Evolutionary conservation across 1,140 invertebrate genomes (phyloP).

Genomic region (Drosophila takahashii): DNA sequence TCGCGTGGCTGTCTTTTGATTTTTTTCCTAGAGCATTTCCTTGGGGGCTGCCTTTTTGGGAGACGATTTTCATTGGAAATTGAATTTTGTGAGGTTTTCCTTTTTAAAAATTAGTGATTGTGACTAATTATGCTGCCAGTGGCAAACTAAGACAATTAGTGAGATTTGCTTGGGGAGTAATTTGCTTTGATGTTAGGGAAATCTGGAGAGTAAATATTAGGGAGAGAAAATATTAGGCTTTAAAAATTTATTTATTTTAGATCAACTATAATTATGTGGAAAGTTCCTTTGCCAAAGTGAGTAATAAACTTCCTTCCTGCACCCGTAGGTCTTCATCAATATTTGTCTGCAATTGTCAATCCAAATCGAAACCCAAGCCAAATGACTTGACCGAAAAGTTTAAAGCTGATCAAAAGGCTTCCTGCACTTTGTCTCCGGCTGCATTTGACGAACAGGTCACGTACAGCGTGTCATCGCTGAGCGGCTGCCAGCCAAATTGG

Average conservation of each 20-base stretch:
- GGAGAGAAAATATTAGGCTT: too few relatives aligned
- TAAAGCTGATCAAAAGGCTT: conserved; percentile 51
- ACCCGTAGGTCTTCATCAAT: conserved; percentile 13
- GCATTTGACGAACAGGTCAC: conserved; percentile 73
- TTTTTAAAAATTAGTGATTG: conserved; percentile 51
- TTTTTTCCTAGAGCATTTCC: conserved; percentile 44
- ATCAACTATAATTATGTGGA: too few relatives aligned
- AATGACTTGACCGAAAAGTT: conserved; percentile 47
- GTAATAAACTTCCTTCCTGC: background rate
- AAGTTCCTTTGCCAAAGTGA: background rate
- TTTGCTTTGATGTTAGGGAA: conserved; percentile 6
- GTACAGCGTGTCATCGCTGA: conserved; percentile 78
- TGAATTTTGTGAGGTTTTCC: conserved; percentile 48
- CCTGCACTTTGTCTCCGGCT: conserved; percentile 49
- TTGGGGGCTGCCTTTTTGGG: conserved; percentile 7
- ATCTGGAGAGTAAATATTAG: background rate
- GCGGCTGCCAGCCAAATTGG: conserved; percentile 79
- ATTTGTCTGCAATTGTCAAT: conserved; percentile 43
- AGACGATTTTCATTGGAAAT: conserved; percentile 54
- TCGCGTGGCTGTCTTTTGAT: conserved; percentile 69
- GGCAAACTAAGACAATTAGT: conserved; percentile 29
- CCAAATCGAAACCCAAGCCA: conserved; percentile 16
- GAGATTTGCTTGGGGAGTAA: conserved; percentile 7
- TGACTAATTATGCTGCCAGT: conserved; percentile 65
- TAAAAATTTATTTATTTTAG: background rate